A percentile compares a stretch with the other conserved stretches of the same genome.
Evolutionary conservation across 92 coral and sea anemone species (phyloP).

Genomic region (Virgularia gustaviana): DNA sequence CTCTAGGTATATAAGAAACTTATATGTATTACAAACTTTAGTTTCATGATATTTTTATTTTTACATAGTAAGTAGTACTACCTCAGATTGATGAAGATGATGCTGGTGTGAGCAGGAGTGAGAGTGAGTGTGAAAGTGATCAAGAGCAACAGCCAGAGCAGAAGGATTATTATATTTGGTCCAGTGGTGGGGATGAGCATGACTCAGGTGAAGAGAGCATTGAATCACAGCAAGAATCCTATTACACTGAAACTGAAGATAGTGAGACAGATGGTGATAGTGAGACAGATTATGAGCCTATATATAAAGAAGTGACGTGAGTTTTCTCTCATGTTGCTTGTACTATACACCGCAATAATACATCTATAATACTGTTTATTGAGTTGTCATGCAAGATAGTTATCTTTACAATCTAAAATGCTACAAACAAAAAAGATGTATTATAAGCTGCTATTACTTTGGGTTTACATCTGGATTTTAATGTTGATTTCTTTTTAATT

Average conservation of each 20-base stretch:
- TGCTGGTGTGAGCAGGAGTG: not conserved
- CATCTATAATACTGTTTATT: too few species aligned
- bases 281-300: not conserved
- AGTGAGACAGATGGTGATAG: not conserved
- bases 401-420: too few species aligned
- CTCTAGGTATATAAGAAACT: too few species aligned
- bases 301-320: not conserved
- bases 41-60: not conserved
- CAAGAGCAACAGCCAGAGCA: not conserved
- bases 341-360: too few species aligned
- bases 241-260: not conserved
- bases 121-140: not conserved
- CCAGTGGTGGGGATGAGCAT: not conserved
- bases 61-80: not conserved
- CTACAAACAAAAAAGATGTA: too few species aligned
- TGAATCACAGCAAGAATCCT: not conserved
- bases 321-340: too few species aligned
- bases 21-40: too few species aligned
- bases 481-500: too few species aligned
- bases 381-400: too few species aligned
- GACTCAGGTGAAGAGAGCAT: not conserved
- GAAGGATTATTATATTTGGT: not conserved
- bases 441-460: too few species aligned
- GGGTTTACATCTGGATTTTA: too few species aligned
- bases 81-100: not conserved